A percentile compares a stretch with the other conserved stretches of the same genome.
Conservation (phyloP, 2,888 invertebrate genomes). For the Thymelicus acteon region DNA sequence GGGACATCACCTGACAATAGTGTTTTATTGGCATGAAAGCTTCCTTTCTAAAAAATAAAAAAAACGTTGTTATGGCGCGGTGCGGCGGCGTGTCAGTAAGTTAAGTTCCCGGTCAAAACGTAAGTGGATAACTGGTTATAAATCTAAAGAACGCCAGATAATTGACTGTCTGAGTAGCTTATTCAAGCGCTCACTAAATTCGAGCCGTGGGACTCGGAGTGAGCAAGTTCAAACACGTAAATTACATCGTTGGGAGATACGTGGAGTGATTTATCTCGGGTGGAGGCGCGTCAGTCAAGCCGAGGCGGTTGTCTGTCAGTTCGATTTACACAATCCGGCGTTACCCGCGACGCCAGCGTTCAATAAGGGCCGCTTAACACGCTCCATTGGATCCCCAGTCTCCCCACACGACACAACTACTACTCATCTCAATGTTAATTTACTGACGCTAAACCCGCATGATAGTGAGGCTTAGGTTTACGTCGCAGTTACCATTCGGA, state of each 20-base stretch:
- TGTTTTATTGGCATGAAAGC: background rate
- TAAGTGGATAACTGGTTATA: conserved; percentile 28
- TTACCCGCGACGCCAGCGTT: conserved; percentile 62
- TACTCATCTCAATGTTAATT: conserved; percentile 10
- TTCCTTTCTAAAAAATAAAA: background rate
- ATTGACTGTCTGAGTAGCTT: conserved; percentile 33
- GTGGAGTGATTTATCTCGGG: conserved; percentile 61
- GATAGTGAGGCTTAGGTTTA: background rate
- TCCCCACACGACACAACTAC: conserved; percentile 52
- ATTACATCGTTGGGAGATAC: conserved; percentile 47
- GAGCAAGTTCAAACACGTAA: conserved; percentile 40
- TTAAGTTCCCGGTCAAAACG: conserved; percentile 7
- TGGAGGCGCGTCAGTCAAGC: conserved; percentile 74
- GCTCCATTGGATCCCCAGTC: conserved; percentile 62
- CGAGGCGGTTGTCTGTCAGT: conserved; percentile 71
- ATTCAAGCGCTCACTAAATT: conserved; percentile 34
- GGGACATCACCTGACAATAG: background rate
- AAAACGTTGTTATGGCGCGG: no score
- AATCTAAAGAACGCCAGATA: conserved; percentile 34
- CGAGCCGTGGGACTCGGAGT: conserved; percentile 35
- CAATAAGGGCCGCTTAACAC: conserved; percentile 74
- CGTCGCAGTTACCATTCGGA: background rate
- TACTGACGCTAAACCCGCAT: background rate
- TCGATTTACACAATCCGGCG: conserved; percentile 70
- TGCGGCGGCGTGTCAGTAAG: background rate